Evolutionary conservation across 2,797 vertebrate species (phyloP).

Genomic region (Syndactyla subalaris): DNA sequence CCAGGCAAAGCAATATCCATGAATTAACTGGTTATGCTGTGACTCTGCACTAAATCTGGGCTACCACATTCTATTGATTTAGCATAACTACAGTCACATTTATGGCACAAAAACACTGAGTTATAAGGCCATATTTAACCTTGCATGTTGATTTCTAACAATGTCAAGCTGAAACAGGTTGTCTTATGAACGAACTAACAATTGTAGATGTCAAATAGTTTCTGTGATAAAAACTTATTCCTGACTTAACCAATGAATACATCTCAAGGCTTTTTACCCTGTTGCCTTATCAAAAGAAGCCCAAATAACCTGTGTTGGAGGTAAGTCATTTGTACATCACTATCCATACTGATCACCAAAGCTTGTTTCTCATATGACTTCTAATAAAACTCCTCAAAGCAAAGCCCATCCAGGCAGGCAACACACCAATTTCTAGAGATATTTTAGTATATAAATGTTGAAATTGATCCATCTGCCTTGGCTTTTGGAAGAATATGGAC

Average conservation of each 20-base stretch:
- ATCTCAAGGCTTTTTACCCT: slow-evolving; percentile 11
- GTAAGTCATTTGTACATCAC: background rate
- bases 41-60: background rate
- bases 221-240: background rate
- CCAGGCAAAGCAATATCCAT: slow-evolving; percentile 20
- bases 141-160: background rate
- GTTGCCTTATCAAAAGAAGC: background rate
- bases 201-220: background rate
- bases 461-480: background rate
- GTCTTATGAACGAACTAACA: background rate
- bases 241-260: background rate
- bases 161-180: background rate
- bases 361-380: background rate
- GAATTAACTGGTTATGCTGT: background rate
- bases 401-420: background rate
- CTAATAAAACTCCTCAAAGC: background rate
- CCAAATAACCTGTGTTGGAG: background rate
- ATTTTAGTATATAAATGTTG: background rate
- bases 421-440: background rate
- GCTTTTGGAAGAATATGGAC: background rate
- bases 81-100: background rate
- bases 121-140: background rate
- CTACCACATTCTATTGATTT: background rate
- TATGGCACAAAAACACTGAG: background rate
- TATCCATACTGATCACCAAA: background rate